Conservation (phyloP, 2,797 vertebrate species). For the Orientallactaga sibirica region DNA sequence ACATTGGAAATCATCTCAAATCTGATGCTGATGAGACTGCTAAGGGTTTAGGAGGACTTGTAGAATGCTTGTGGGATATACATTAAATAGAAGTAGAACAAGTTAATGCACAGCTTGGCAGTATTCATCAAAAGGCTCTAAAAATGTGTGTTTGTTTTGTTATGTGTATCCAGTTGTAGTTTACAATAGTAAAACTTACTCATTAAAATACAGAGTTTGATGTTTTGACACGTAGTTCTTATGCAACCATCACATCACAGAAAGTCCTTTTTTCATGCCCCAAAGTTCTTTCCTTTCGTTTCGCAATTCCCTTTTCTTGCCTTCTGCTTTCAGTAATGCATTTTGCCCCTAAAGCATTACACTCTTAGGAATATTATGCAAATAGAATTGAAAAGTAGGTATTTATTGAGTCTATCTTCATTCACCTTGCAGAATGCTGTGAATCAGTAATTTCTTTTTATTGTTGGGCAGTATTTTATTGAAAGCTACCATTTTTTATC, state of each 20-base stretch:
- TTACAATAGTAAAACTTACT: conserved; percentile 26
- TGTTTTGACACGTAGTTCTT: conserved; percentile 6
- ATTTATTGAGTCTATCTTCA: not conserved
- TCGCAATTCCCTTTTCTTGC: not conserved
- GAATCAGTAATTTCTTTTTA: not conserved
- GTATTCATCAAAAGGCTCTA: conserved; percentile 44
- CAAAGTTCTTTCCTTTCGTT: not conserved
- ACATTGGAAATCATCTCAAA: conserved; percentile 11
- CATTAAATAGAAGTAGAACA: conserved; percentile 40
- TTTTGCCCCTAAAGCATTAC: not conserved
- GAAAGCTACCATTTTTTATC: not conserved
- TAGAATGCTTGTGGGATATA: not conserved
- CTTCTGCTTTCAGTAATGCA: not conserved
- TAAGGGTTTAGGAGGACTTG: not conserved
- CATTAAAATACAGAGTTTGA: not conserved
- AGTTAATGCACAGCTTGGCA: conserved; percentile 45
- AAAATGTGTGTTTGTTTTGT: conserved; percentile 40
- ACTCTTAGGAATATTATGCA: not conserved
- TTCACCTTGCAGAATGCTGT: conserved; percentile 6
- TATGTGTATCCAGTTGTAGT: conserved; percentile 26
- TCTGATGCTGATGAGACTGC: not conserved
- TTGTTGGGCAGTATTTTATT: not conserved
- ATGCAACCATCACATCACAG: not conserved
- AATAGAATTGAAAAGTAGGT: not conserved
- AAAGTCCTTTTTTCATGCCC: not conserved